Base-by-base conservation (phyloP, 2,797 vertebrate species). In the Fistularia commersonii region DNA sequence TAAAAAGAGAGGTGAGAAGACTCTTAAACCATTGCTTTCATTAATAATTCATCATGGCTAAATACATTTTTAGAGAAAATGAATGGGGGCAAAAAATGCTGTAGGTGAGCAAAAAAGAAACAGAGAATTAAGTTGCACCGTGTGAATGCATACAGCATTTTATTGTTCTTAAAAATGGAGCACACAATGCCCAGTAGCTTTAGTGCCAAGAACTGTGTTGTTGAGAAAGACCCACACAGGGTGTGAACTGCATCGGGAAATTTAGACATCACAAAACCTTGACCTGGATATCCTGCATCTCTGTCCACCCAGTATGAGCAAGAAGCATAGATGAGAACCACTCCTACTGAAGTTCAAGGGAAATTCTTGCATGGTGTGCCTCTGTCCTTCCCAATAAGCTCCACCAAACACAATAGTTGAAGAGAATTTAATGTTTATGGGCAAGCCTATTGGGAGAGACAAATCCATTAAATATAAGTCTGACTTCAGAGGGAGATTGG, bases 281-380 rank as follows among this genome's bases (percentile, higher is more conserved):
- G 72, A 85, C 81, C 81, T 81, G 85, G 82, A 88, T 66, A 80
- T 85, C 83, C 80, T 85, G 80, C 72, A 66, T 50, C 74, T 71
- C 69, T 12, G 62, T 83, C 78, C 81, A 73, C 77, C 77, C 77
- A 53, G 57, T 46, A 65, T 57, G 66, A 40, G 72, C 64, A 36
- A 62, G 55, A 56, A 76, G 67, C 61, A 59, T n/a, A n/a, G 72
- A 80, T 57, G 70, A 68, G 72, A 67, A 65, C 67, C 12, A 54
- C 69, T 67, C 69, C 70, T 43, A 57, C 45, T 54, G 57, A 41
- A 66, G 75, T 77, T 77, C 73, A 81, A 71, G 74, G 77, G 74
- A 86, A 84, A 73, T 69, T 66, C 69, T 65, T 64, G 48, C 61
- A 53, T 39, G 61, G 57, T 47, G 51, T 48, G 56, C 49, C 63